Evolutionary conservation across 1,140 invertebrate genomes (phyloP), one percentile per base, ranked within the genome.

Genomic region (Steinernema khuongi): DNA sequence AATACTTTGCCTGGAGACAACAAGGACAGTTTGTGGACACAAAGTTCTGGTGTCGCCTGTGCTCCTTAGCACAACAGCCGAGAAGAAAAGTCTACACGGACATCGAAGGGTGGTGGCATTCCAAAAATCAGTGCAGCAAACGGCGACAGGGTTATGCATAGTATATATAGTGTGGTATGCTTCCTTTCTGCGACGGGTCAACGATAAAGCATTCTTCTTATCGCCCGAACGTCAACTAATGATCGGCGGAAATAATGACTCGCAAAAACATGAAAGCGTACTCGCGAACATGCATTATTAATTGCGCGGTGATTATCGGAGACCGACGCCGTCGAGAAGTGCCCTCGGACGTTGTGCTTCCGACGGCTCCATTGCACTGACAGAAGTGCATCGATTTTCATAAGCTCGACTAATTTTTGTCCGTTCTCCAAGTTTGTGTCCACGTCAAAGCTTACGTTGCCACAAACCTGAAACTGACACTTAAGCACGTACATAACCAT

Each of bases 11-110:
- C 31, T 92, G 90, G 89, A 92, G 93, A 80, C 92, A 92, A 31
- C 94, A 92, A 0, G 94, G 94, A 0, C 92, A 94, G 85, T 94
- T 96, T 83, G 92, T 96, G 79, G 94, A 95, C 86, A 96, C 93
- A 19, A 93, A 91, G 83, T 97, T 95, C 86, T 96, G 94, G 91
- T 97, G 94, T 84, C 90, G 94, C 0, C 88, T 97, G 19, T 97
- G 95, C 86, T 90, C 93, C 7, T 17, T 69, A 32, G 7, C 22
- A 4, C 30, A 69, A n/a, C 68, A 41, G 33, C 68, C 68, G 7
- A 69, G 26, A 30, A 11, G 2, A 22, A 69, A 69, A 69, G 26
- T 69, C 7, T 69, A 69, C 68, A 22, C 68, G 4, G 68, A 69
- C 68, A 41, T 69, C 30, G 68, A 31, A 31, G 17, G 26, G 19